phyloP scores from a whole-genome alignment of 2,113 vertebrate species.

The Chamaetylas fuelleborni region DNA sequence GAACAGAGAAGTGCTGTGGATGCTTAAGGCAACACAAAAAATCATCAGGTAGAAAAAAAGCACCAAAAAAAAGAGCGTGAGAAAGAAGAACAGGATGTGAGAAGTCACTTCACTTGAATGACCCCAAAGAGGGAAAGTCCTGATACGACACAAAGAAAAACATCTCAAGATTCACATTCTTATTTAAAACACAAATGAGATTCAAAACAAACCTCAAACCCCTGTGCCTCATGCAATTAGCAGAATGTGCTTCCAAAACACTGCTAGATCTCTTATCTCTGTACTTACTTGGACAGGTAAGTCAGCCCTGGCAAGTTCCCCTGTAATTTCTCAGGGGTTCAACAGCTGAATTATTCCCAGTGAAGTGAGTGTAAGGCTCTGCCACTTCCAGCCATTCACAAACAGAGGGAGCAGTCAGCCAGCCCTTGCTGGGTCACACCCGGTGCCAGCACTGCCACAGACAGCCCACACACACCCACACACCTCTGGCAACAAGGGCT shows the following conservation, averaged over 20 bases:
- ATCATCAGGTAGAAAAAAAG: neutral
- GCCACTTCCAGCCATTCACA: neutral
- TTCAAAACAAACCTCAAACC: neutral
- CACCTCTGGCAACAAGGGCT: neutral
- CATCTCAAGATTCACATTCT: neutral
- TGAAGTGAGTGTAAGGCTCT: fast-evolving
- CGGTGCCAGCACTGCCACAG: neutral
- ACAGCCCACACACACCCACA: neutral
- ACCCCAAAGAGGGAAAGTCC: neutral
- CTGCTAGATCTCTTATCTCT: neutral
- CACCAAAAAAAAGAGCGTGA: neutral
- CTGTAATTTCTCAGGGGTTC: neutral
- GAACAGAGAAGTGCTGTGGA: neutral
- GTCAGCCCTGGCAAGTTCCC: neutral
- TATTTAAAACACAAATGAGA: neutral
- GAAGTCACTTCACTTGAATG: neutral
- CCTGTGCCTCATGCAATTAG: neutral
- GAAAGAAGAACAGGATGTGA: neutral
- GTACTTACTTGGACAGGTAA: neutral
- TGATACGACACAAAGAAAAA: neutral
- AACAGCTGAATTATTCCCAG: neutral
- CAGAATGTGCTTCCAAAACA: neutral
- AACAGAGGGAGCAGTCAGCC: neutral
- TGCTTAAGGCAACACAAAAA: neutral
- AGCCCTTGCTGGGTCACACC: neutral